A percentile compares a stretch with the other conserved stretches of the same genome.
These are phyloP conservation scores for Malthinus flaveolus DNA, from an alignment of 2,888 invertebrate species.

Conservation along the genomic window DNA sequence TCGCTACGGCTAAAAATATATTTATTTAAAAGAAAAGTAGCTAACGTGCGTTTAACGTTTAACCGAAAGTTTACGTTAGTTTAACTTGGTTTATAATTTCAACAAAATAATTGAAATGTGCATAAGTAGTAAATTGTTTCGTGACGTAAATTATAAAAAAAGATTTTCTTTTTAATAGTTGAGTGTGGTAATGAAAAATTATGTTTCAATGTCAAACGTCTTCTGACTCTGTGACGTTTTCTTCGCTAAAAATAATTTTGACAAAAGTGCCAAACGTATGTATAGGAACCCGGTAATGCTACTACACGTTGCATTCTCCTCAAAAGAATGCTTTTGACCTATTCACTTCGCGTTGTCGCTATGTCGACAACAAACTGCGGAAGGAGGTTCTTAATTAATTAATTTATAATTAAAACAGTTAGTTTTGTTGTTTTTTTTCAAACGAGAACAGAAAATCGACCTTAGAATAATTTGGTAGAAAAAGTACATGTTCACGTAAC, in stretches of 20 bases:
- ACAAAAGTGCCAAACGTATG: constrained; percentile 31
- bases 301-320: constrained; percentile 7
- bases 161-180: too few relatives aligned
- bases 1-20: background rate
- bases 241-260: constrained; percentile 24
- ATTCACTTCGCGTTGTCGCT: constrained; percentile 2
- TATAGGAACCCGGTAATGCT: constrained; percentile 11
- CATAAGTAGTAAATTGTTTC: too few relatives aligned
- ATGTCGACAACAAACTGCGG: background rate
- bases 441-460: too few relatives aligned
- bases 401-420: background rate
- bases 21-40: background rate
- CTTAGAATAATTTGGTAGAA: too few relatives aligned
- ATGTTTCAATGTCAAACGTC: constrained; percentile 24
- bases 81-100: too few relatives aligned
- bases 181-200: constrained; percentile 18
- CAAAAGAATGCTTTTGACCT: constrained; percentile 18
- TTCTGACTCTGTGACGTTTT: constrained; percentile 17
- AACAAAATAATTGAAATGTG: too few relatives aligned
- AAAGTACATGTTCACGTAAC: too few relatives aligned
- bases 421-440: too few relatives aligned
- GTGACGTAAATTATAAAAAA: too few relatives aligned
- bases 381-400: background rate
- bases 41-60: background rate
- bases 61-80: too few relatives aligned